Conservation (phyloP, 2,888 invertebrate species). For the Drosophila mulleri region DNA sequence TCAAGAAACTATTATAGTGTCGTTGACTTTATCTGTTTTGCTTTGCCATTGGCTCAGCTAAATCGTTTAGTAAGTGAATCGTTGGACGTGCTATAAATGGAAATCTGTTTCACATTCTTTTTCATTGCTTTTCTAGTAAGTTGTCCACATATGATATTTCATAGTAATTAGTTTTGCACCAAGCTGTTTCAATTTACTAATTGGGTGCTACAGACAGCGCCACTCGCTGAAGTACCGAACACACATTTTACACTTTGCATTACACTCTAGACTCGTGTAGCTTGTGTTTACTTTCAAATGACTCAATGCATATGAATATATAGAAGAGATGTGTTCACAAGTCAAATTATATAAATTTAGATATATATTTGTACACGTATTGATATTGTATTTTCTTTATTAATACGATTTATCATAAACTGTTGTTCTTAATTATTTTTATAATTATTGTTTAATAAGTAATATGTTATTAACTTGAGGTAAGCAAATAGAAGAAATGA, state of each 20-base stretch:
- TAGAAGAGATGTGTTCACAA: neutral
- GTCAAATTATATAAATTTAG: neutral
- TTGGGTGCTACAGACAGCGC: slow-evolving; percentile 6
- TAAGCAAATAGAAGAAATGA: too few relatives aligned
- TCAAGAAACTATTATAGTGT: slow-evolving; percentile 26
- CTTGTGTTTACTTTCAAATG: neutral
- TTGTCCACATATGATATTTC: neutral
- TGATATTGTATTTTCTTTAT: too few relatives aligned
- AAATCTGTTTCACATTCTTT: neutral
- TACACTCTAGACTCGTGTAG: neutral
- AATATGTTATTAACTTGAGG: too few relatives aligned
- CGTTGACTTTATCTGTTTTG: slow-evolving; percentile 24
- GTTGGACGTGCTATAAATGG: neutral
- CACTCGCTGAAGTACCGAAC: neutral
- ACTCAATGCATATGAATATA: neutral
- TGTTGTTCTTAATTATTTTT: too few relatives aligned
- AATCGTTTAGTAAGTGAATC: slow-evolving; percentile 13
- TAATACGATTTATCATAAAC: too few relatives aligned
- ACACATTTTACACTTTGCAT: slow-evolving; percentile 7
- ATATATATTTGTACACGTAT: neutral
- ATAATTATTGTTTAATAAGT: too few relatives aligned
- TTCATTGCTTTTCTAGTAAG: neutral
- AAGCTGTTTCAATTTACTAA: slow-evolving; percentile 20
- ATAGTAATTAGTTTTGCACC: slow-evolving; percentile 6
- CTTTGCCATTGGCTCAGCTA: slow-evolving; percentile 1